Evolutionary conservation across 92 coral and sea anemone genomes (phyloP), one percentile per base, ranked within the genome.

Genomic region (Chrysogorgia sp.): DNA sequence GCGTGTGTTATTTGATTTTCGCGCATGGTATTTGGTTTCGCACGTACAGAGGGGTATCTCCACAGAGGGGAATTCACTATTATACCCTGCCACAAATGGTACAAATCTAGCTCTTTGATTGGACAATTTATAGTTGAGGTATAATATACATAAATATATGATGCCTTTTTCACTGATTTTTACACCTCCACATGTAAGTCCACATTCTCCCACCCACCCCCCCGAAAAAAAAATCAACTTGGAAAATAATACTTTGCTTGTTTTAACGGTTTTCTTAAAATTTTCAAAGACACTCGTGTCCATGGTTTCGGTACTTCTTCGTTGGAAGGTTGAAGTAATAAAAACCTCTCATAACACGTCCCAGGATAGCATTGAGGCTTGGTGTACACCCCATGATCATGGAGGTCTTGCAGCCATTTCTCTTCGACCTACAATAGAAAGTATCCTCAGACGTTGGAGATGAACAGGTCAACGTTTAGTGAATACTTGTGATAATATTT

Each of bases 261-360:
- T 28, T 60, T 58, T 25, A 75, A 58, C 25, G 88, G 92, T 76
- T 92, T 92, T 49, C 58, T 61, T 63, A 88, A 64, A 28, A 84
- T 72, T 63, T 81, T 81, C 40, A 92, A 64, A 71, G 89, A 77
- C 40, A 92, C 83, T 60, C 96, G 76, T n/a, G 62, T 79, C 96
- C 97, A 92, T 2, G 96, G 91, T 7, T 85, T 82, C 17, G 69
- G 81, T 19, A 92, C 88, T n/a, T 83, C 97, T 61, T 87, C 71
- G 37, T 94, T 96, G 0, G 98, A 91, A 0, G 90, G 90, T 62
- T 94, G 96, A 49, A 94, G 83, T 40, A 94, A 65, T 35, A 94
- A 87, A 58, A 89, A 87, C 61, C 88, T 75, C 53, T 91, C 96
- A 43, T 94, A 92, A 56, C 88, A 82, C 30, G 88, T 89, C 56